Base-by-base conservation (phyloP, 2,113 vertebrate species). In the Pseudolaguvia tuberculata region DNA sequence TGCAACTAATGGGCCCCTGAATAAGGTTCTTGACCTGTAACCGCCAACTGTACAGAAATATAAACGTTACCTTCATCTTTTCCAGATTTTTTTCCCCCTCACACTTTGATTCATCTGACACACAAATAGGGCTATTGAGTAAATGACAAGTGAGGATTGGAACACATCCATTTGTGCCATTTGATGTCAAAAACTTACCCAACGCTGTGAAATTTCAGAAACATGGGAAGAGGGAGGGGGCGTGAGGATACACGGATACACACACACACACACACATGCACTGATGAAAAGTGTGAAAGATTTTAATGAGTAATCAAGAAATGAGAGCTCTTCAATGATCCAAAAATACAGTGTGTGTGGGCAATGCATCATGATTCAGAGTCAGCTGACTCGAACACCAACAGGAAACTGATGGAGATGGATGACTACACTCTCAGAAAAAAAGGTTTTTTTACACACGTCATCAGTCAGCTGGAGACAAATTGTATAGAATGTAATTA, bases 281-380 rank as follows among this genome's bases (percentile, higher is more conserved):
- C 11, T 42, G 31, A 65, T 15, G 10, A 51, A 27, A 52, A 5
- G 20, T 52, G 39, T 62, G 61, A 17, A 45, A 18, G 8, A 17
- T 66, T 55, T 29, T 55, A 21, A 45, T 6, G 2, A 20, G 72
- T 14, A 59, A 23, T 35, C 6, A 35, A 35, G 47, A 53, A 63
- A 45, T 6, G 6, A 27, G 50, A 74, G 59, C 31, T 53, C 57
- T 71, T 51, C 57, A 77, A 77, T 77, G 75, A 63, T 77, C 67
- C 67, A 45, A 71, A 70, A 77, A 77, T 77, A 70, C 63, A 59
- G 8, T 2, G n/a, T 29, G 68, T 17, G 75, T 77, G 75, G 67
- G 75, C 75, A 70, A n/a, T 55, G 58, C 56, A 5, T 51, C 45
- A 29, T 77, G 75, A 77, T 48, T 77, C 57, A 55, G 75, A 70